Conservation (phyloP, 2,888 invertebrate species). For the Synergus itoensis region DNA sequence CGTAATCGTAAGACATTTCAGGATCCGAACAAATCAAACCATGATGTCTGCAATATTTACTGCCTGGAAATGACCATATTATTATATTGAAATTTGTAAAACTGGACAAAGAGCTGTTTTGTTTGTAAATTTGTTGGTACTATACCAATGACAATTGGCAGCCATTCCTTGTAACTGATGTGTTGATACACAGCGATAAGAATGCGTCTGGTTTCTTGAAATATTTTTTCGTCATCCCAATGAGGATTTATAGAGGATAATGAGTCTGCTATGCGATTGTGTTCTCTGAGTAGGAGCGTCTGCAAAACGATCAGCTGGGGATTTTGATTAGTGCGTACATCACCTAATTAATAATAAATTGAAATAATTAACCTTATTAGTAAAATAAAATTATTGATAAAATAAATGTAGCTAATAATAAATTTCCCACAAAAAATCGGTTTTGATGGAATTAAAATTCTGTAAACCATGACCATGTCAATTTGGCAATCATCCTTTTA, state of each 20-base stretch:
- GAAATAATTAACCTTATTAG: slow-evolving; percentile 51
- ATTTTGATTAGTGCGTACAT: slow-evolving; percentile 80
- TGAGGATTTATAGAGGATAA: slow-evolving; percentile 80
- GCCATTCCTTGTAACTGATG: slow-evolving; percentile 82
- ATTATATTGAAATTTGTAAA: too few species aligned
- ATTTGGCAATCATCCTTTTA: too few species aligned
- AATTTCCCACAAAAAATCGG: too few species aligned
- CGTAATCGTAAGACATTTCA: slow-evolving; percentile 75
- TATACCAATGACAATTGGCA: slow-evolving; percentile 79
- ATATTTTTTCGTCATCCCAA: slow-evolving; percentile 81
- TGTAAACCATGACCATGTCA: too few species aligned
- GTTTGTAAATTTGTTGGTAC: not conserved
- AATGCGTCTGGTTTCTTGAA: slow-evolving; percentile 80
- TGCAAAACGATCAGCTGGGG: slow-evolving; percentile 79
- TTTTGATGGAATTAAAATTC: too few species aligned
- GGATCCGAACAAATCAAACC: not conserved
- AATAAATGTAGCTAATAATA: too few species aligned
- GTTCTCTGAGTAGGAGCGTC: slow-evolving; percentile 78
- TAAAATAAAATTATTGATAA: too few species aligned
- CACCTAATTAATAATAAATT: slow-evolving; percentile 74
- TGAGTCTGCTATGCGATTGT: slow-evolving; percentile 80
- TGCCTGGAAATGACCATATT: not conserved
- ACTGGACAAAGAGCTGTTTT: too few species aligned
- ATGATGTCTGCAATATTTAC: not conserved
- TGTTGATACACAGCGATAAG: slow-evolving; percentile 82